Evolutionary conservation across 2,797 vertebrate species (phyloP).

Genomic region (Scomberomorus guttatus): DNA sequence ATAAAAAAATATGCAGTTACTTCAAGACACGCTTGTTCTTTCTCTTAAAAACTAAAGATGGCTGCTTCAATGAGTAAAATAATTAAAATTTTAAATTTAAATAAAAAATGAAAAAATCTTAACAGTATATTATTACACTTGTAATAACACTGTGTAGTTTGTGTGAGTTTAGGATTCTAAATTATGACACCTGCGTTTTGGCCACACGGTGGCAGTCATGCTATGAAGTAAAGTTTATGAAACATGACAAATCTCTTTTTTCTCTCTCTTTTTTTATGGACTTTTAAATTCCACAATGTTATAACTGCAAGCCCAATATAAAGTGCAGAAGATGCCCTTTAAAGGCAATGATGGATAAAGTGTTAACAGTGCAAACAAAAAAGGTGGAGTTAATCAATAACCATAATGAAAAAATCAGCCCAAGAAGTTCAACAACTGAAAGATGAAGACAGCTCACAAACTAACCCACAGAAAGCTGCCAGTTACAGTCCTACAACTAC

Average conservation of each 20-base stretch:
- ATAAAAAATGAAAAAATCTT: too few relatives aligned
- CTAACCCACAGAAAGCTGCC: neutral
- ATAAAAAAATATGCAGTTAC: slow-evolving; percentile 85
- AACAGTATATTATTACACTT: neutral
- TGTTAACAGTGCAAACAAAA: neutral
- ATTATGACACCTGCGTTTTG: neutral
- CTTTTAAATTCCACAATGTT: neutral
- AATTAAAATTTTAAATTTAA: too few relatives aligned
- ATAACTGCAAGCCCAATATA: neutral
- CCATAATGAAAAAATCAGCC: neutral
- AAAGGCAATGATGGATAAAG: neutral
- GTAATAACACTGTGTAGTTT: neutral
- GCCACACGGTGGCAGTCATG: slow-evolving; percentile 59
- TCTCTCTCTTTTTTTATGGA: too few relatives aligned
- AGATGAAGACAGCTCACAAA: neutral
- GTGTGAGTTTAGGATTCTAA: neutral
- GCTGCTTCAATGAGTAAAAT: too few relatives aligned
- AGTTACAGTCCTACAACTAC: neutral
- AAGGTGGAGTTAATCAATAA: neutral
- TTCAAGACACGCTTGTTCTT: slow-evolving; percentile 33
- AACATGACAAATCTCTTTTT: neutral
- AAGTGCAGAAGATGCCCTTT: neutral
- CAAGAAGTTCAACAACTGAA: neutral
- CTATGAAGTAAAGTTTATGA: neutral
- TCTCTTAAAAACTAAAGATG: neutral